Evolutionary conservation across 2,113 vertebrate species (phyloP), one percentile per base, ranked within the genome.

Genomic region (Megaptera novaeangliae): DNA sequence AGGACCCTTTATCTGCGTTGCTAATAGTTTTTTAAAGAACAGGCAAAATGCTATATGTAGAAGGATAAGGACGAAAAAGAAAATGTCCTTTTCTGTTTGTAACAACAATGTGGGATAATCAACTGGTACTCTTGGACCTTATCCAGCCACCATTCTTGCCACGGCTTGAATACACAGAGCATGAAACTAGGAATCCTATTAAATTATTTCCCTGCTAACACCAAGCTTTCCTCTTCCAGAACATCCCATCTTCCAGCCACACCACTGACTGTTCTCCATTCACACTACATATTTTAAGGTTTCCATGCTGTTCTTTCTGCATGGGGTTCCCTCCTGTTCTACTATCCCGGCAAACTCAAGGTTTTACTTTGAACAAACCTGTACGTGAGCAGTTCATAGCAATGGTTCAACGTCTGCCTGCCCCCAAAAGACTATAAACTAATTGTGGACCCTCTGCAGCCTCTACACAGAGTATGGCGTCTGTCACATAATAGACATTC

Each of bases 11-110:
- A 93, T 94, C 57, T 92, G 78, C 95, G 87, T 63, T 86, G 91
- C 78, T 82, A 94, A 96, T 55, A 55, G 31, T 87, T 91, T 80
- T 75, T 44, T 74, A 61, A 95, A 92, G 88, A 69, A 96, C n/a
- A 94, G 27, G 66, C 71, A 85, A 78, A 86, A 88, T 66, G 31
- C 63, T 94, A 1, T 27, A 72, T 8, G 21, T 11, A 68, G 44
- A 94, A 59, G n/a, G 39, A 93, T 36, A 80, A n/a, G 44, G 14
- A 39, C 36, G 36, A 46, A 74, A 82, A 61, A 81, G n/a, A 59
- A 91, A 71, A 46, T 44, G 17, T n/a, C 41, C 78, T 81, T 92
- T 88, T 36, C 78, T n/a, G 34, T 82, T 71, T 94, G 93, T 91
- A 71, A 80, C 69, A 92, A 87, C 81, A 39, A 80, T 15, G 49